Evolutionary conservation across 2,888 invertebrate genomes (phyloP), one percentile per base, ranked within the genome.

Genomic region (Ectobius pallidus): DNA sequence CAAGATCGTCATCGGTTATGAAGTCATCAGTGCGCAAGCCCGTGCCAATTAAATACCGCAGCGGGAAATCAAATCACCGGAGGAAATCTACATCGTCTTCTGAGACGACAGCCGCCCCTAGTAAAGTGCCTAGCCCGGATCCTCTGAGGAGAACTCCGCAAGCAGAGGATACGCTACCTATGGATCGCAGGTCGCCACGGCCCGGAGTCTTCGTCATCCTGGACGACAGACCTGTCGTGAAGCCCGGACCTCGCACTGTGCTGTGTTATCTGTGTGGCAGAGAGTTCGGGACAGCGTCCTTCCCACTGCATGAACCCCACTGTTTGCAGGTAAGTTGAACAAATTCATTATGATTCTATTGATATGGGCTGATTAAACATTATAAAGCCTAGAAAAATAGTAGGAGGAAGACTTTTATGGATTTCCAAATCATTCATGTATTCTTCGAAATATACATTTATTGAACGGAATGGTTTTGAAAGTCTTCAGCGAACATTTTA

Each of bases 251-350:
- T 4, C 79, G 79, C 55, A 81, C 85, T 0, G 80, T 87, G 14
- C 84, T 86, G 42, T 91, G 91, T 78, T 90, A 89, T 79, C 85
- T 90, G 69, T 91, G 91, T 80, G 87, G 88, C 3, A 83, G 90
- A 70, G 89, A 90, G 79, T 91, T 90, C 80, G 90, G 90, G 4
- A 87, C 87, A 3, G 87, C 88, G 58, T 89, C 89, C 18, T 86
- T 90, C 75, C 84, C 86, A 6, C 85, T 91, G 75, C 91, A 91
- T 79, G 90, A 90, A 79, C 89, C 90, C 0, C 89, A 88, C 78
- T 91, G 91, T 80, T 80, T 88, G 75, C 83, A 87, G 85, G 88
- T 88, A 80, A 73, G 73, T 68, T n/a, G n/a, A n/a, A n/a, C 9
- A 52, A 7, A 14, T 52, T n/a, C 49, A 2, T 1, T 49, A 20